Percentiles rank a stretch among this genome's conserved stretches.
Evolutionary conservation across 2,888 invertebrate genomes (phyloP).

Genomic region (Tetropium fuscum): DNA sequence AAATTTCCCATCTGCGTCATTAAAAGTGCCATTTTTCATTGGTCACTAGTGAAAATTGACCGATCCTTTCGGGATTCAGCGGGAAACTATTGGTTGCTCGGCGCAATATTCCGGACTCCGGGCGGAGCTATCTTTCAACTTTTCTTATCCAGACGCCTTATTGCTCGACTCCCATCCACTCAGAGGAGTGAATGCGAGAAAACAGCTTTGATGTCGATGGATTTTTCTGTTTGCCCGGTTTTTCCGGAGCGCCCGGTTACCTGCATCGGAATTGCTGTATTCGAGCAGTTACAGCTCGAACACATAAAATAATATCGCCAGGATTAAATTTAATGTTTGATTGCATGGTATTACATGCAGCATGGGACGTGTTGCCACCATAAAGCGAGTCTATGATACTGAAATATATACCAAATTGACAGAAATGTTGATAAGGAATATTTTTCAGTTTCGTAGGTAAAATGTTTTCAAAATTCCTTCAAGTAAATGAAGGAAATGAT

Average conservation of each 20-base stretch:
- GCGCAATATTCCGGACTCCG: constrained; percentile 56
- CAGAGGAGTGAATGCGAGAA: constrained; percentile 45
- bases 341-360: constrained; percentile 24
- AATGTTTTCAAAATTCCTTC: no score
- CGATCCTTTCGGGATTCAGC: constrained; percentile 59
- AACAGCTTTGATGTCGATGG: constrained; percentile 54
- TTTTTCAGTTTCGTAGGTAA: no score
- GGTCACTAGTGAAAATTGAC: constrained; percentile 62
- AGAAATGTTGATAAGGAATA: no score
- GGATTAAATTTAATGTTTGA: constrained; percentile 37
- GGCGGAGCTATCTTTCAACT: constrained; percentile 58
- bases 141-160: constrained; percentile 65
- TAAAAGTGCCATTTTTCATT: constrained; percentile 59
- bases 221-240: constrained; percentile 52
- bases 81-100: constrained; percentile 59
- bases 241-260: constrained; percentile 29
- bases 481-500: no score
- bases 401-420: not conserved
- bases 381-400: not conserved
- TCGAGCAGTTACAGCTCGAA: constrained; percentile 8
- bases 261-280: constrained; percentile 43
- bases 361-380: not conserved
- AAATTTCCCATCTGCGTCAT: constrained; percentile 62
- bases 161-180: constrained; percentile 60
- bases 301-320: constrained; percentile 15